phyloP scores from a whole-genome alignment of 2,113 vertebrate species.

The Grantiella picta region DNA sequence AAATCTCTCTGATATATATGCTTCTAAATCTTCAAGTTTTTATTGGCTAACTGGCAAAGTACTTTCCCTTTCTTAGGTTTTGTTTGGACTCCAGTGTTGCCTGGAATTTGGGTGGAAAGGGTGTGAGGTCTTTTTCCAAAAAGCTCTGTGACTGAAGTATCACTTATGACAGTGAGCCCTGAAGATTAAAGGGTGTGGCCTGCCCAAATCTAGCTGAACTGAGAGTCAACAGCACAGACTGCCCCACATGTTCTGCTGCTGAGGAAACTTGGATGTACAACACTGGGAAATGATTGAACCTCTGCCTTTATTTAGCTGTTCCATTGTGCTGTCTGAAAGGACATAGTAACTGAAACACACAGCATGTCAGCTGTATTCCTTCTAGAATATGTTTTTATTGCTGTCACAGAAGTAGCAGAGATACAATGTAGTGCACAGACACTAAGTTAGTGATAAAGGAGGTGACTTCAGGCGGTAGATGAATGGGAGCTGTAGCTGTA shows the following conservation, averaged over 20 bases:
- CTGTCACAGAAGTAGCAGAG: not conserved
- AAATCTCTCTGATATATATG: conserved; percentile 9
- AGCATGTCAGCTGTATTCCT: not conserved
- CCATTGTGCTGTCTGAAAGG: not conserved
- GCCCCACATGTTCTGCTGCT: not conserved
- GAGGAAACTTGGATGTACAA: not conserved
- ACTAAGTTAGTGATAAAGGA: not conserved
- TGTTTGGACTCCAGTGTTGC: not conserved
- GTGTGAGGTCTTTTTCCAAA: not conserved
- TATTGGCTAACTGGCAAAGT: not conserved
- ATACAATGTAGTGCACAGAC: not conserved
- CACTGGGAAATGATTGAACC: not conserved
- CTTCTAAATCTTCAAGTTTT: not conserved
- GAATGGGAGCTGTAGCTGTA: not conserved
- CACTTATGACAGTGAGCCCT: not conserved
- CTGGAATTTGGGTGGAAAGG: not conserved
- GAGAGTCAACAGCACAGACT: not conserved
- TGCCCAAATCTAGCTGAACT: not conserved
- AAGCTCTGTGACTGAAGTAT: not conserved
- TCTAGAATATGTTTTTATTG: not conserved
- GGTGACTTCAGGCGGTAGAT: not conserved
- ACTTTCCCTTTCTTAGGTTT: not conserved
- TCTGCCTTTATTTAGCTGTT: not conserved
- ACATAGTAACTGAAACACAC: not conserved
- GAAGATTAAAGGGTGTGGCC: not conserved